Percentiles rank a stretch among this genome's conserved stretches.
Evolutionary conservation across 2,113 vertebrate species (phyloP).

Genomic region (Nannospalax galili): DNA sequence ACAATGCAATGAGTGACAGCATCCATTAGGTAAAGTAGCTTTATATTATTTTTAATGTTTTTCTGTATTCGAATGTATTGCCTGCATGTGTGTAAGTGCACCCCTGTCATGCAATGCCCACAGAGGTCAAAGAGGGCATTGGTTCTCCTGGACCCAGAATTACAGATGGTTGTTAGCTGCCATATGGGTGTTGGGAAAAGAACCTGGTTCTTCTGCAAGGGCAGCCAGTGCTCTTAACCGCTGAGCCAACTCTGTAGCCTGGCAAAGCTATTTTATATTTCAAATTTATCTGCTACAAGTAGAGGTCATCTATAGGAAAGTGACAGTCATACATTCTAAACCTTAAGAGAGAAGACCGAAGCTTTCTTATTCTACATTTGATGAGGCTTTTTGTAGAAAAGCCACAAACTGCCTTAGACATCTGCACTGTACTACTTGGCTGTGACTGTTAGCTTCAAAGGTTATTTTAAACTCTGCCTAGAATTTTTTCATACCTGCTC

Average conservation of each 20-base stretch:
- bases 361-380: slow-evolving; percentile 67
- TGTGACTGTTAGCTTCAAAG: slow-evolving; percentile 52
- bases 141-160: too few species aligned
- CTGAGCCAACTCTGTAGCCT: too few species aligned
- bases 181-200: too few species aligned
- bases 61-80: too few species aligned
- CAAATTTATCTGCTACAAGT: slow-evolving; percentile 77
- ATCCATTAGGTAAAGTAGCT: slow-evolving; percentile 76
- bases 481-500: slow-evolving; percentile 22
- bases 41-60: background rate
- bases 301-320: slow-evolving; percentile 77
- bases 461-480: slow-evolving; percentile 53
- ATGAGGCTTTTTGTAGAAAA: slow-evolving; percentile 66
- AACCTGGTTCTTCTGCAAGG: too few species aligned
- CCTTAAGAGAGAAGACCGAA: slow-evolving; percentile 71
- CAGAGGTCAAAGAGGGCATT: too few species aligned
- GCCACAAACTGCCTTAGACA: slow-evolving; percentile 53
- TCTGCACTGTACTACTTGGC: slow-evolving; percentile 31
- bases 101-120: too few species aligned
- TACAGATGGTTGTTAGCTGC: too few species aligned
- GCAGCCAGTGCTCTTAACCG: too few species aligned
- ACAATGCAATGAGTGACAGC: slow-evolving; percentile 66
- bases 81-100: too few species aligned
- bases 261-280: slow-evolving; percentile 70
- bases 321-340: slow-evolving; percentile 80